Evolutionary conservation across 2,888 invertebrate genomes (phyloP).

Genomic region (Drosophila gaucha): DNA sequence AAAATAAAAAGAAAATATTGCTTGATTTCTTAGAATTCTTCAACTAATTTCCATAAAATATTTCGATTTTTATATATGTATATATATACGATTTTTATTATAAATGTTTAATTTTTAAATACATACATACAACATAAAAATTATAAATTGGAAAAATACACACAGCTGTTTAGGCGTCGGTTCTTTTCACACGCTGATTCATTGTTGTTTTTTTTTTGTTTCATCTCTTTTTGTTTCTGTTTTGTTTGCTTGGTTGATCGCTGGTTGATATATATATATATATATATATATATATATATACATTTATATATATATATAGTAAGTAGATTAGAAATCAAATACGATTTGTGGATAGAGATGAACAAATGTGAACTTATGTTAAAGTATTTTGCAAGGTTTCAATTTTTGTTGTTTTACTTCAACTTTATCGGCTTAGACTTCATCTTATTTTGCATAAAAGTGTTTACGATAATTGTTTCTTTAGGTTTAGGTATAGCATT

Average conservation of each 20-base stretch:
- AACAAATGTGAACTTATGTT: constrained; percentile 52
- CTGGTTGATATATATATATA: constrained; percentile 38
- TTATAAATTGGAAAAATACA: constrained; percentile 74
- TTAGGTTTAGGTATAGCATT: constrained; percentile 72
- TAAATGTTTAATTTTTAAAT: constrained; percentile 78
- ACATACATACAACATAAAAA: constrained; percentile 82
- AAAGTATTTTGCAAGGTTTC: constrained; percentile 54
- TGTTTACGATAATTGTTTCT: constrained; percentile 52
- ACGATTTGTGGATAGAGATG: constrained; percentile 48
- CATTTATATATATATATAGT: constrained; percentile 5
- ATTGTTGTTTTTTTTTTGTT: constrained; percentile 23
- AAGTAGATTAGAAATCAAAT: constrained; percentile 42
- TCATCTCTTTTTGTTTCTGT: constrained; percentile 9
- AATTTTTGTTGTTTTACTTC: constrained; percentile 35
- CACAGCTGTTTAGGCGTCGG: constrained; percentile 51
- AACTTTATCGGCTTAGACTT: constrained; percentile 43
- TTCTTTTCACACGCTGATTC: constrained; percentile 33
- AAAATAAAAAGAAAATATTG: neutral
- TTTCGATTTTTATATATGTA: constrained; percentile 47
- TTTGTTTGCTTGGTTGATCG: constrained; percentile 50
- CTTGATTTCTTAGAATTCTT: too few relatives aligned
- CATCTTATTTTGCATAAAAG: constrained; percentile 35
- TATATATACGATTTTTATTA: constrained; percentile 77
- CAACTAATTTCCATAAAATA: constrained; percentile 1
- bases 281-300: neutral